These are phyloP conservation scores for Pelobates fuscus DNA, from an alignment of 2,113 vertebrate species.

Conservation along the genomic window DNA sequence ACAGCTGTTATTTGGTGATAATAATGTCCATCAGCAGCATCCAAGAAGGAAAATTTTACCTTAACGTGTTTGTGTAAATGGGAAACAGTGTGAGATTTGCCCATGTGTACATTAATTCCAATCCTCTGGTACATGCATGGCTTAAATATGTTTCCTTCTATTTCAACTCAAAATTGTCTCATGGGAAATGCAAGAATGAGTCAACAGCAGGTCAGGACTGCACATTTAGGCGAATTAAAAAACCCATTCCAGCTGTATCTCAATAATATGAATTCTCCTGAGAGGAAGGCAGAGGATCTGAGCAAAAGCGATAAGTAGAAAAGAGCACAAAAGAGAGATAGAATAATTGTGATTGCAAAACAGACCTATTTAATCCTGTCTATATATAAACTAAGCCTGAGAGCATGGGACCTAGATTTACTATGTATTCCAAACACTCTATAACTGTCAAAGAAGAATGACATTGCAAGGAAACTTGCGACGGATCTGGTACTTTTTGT, in stretches of 20 bases:
- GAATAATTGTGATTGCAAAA: background rate
- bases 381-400: background rate
- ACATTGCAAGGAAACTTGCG: background rate
- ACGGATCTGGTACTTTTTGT: too few species aligned
- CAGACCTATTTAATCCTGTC: background rate
- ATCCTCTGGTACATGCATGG: slow-evolving; percentile 20
- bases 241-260: slow-evolving; percentile 2
- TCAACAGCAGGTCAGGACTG: slow-evolving; percentile 36
- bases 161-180: slow-evolving; percentile 27
- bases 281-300: slow-evolving; percentile 12
- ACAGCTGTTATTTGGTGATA: slow-evolving; percentile 9
- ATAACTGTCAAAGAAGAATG: background rate
- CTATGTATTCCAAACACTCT: background rate
- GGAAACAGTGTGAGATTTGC: slow-evolving; percentile 14
- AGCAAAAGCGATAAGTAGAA: background rate
- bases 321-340: background rate
- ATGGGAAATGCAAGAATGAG: slow-evolving; percentile 3
- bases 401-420: background rate
- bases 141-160: slow-evolving; percentile 37
- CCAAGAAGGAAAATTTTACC: slow-evolving; percentile 16
- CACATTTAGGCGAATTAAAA: slow-evolving; percentile 23
- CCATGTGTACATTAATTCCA: slow-evolving; percentile 35
- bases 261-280: slow-evolving; percentile 8
- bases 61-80: slow-evolving; percentile 16
- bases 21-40: background rate